Evolutionary conservation across 2,888 invertebrate genomes (phyloP).

Genomic region (Geophilus truncorum): DNA sequence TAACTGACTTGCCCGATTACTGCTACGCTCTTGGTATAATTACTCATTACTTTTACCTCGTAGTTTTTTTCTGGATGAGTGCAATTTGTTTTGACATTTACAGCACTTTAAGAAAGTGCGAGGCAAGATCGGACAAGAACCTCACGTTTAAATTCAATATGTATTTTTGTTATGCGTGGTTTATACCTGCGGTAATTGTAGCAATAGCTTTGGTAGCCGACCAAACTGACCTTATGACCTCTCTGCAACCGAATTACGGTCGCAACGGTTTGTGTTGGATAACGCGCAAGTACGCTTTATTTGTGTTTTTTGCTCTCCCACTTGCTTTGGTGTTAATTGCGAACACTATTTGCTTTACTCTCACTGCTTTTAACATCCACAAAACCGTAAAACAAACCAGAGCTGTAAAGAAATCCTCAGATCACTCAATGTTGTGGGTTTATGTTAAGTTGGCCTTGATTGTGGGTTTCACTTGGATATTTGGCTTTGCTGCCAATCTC

Average conservation of each 20-base stretch:
- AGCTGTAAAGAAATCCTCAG: slow-evolving; percentile 22
- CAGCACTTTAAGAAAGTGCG: too few relatives aligned
- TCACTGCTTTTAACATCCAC: slow-evolving; percentile 46
- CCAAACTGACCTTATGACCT: slow-evolving; percentile 37
- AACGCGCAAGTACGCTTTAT: slow-evolving; percentile 45
- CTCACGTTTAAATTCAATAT: slow-evolving; percentile 42
- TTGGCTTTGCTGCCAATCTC: slow-evolving; percentile 49
- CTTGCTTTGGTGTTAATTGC: slow-evolving; percentile 46
- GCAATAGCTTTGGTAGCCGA: slow-evolving; percentile 40
- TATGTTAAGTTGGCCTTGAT: slow-evolving; percentile 49
- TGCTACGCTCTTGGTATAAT: slow-evolving; percentile 44
- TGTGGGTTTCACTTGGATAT: slow-evolving; percentile 52
- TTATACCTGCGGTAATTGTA: slow-evolving; percentile 45
- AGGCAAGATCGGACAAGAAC: neutral
- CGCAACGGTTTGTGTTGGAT: slow-evolving; percentile 49
- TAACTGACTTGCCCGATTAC: slow-evolving; percentile 33
- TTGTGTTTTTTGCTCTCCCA: slow-evolving; percentile 50
- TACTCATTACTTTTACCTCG: slow-evolving; percentile 50
- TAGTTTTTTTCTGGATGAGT: slow-evolving; percentile 53
- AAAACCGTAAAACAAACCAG: slow-evolving; percentile 30
- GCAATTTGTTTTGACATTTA: slow-evolving; percentile 51
- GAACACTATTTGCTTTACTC: slow-evolving; percentile 47
- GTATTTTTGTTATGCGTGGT: slow-evolving; percentile 50
- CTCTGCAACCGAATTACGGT: slow-evolving; percentile 35
- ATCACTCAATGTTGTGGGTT: slow-evolving; percentile 43